A percentile compares a stretch with the other conserved stretches of the same genome.
Evolutionary conservation across 2,797 vertebrate genomes (phyloP).

Genomic region (Centropyge bicolor): DNA sequence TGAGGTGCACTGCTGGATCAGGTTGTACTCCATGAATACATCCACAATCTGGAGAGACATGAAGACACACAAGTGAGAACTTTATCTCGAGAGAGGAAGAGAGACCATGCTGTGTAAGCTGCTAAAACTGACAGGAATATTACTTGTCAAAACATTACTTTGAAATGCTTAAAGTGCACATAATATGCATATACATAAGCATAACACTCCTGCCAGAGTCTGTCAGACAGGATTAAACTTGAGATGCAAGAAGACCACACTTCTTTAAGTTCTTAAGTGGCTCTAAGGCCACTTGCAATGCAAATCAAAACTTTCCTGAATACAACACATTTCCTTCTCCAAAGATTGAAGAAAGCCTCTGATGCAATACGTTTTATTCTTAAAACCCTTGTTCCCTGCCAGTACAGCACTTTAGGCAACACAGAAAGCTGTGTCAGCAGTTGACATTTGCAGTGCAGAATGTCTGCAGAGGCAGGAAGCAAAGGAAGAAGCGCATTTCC

Average conservation of each 20-base stretch:
- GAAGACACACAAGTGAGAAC: slow-evolving; percentile 27
- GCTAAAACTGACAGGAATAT: background rate
- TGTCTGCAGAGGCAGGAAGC: slow-evolving; percentile 53
- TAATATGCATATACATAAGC: background rate
- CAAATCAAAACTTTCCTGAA: slow-evolving; percentile 16
- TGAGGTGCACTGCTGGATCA: slow-evolving; percentile 97
- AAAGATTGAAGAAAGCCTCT: background rate
- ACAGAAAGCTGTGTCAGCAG: slow-evolving; percentile 57
- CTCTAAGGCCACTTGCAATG: background rate
- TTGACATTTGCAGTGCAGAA: slow-evolving; percentile 41
- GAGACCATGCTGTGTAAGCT: background rate
- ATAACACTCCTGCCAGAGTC: background rate
- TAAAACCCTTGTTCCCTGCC: slow-evolving; percentile 31
- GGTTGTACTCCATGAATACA: slow-evolving; percentile 99
- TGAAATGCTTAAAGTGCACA: background rate
- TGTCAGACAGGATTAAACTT: slow-evolving; percentile 8
- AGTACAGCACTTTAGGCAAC: slow-evolving; percentile 49
- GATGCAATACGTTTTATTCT: slow-evolving; percentile 24
- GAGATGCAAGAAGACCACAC: background rate
- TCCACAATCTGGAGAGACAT: slow-evolving; percentile 91
- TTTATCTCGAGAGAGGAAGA: background rate
- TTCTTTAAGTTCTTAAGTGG: slow-evolving; percentile 4
- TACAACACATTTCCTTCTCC: slow-evolving; percentile 7
- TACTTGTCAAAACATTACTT: background rate
- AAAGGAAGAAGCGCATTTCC: slow-evolving; percentile 55